Percentiles rank a stretch among this genome's conserved stretches.
These are phyloP conservation scores for Excalfactoria chinensis DNA, from an alignment of 2,113 vertebrate genomes.

Conservation along the genomic window DNA sequence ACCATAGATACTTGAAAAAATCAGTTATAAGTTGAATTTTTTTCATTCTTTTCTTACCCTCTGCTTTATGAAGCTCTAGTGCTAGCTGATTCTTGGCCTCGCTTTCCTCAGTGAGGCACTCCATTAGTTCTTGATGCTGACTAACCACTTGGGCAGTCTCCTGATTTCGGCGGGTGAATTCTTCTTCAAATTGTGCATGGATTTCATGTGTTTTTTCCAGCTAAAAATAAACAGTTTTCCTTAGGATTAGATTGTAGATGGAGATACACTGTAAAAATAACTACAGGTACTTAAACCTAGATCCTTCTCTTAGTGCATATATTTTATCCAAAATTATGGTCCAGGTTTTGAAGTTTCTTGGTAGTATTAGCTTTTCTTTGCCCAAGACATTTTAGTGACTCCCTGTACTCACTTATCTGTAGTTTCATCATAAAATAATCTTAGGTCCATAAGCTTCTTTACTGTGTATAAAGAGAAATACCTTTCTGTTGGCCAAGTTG, in stretches of 20 bases:
- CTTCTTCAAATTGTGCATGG: slow-evolving; percentile 83
- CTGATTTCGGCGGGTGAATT: slow-evolving; percentile 78
- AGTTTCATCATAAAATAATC: not conserved
- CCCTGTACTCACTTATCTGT: not conserved
- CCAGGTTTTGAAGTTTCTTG: not conserved
- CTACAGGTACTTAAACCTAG: not conserved
- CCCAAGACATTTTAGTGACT: not conserved
- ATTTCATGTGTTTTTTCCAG: slow-evolving; percentile 86
- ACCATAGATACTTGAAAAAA: accelerated
- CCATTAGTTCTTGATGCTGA: slow-evolving; percentile 85
- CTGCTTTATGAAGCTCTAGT: slow-evolving; percentile 89
- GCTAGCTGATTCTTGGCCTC: slow-evolving; percentile 81
- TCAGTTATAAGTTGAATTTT: not conserved
- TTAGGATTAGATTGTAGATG: not conserved
- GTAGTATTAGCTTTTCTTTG: not conserved
- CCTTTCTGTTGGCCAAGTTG: not conserved
- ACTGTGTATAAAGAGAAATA: not conserved
- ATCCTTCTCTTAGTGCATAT: not conserved
- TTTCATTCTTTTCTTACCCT: slow-evolving; percentile 78
- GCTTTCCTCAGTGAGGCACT: slow-evolving; percentile 83
- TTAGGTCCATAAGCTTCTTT: not conserved
- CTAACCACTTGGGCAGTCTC: slow-evolving; percentile 81
- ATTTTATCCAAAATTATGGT: not conserved
- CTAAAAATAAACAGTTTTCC: slow-evolving; percentile 63
- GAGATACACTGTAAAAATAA: not conserved